Evolutionary conservation across 1,140 invertebrate species (phyloP).

Genomic region (Hyphantria cunea): DNA sequence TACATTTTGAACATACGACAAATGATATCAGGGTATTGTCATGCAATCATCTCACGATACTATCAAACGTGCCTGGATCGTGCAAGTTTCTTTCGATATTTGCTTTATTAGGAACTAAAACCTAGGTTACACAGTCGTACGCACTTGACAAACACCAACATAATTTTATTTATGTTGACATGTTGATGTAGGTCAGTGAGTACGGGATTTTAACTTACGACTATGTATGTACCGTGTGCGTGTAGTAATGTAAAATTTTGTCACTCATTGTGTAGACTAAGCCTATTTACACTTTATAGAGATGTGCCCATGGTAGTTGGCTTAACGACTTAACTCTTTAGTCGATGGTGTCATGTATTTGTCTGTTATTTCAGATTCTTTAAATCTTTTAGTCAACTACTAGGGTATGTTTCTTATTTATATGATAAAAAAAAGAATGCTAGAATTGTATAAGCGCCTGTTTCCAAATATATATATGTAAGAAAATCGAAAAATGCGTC

Average conservation of each 20-base stretch:
- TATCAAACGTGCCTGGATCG: constrained; percentile 16
- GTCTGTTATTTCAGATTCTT: not conserved
- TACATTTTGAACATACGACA: constrained; percentile 23
- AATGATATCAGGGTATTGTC: constrained; percentile 35
- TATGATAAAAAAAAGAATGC: constrained; percentile 24
- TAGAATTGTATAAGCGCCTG: constrained; percentile 4
- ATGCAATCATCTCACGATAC: constrained; percentile 29
- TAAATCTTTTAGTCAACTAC: constrained; percentile 1
- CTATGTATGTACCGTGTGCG: constrained; percentile 23
- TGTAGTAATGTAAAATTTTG: constrained; percentile 29
- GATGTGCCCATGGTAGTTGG: not conserved
- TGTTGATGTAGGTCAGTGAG: constrained; percentile 3
- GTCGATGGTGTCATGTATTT: not conserved
- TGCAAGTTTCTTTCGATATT: constrained; percentile 8
- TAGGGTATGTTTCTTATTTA: not conserved
- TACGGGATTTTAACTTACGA: constrained; percentile 7
- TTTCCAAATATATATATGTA: too few relatives aligned
- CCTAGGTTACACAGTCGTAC: constrained; percentile 6
- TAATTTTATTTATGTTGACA: constrained; percentile 5
- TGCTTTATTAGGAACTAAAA: constrained; percentile 18
- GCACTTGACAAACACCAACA: not conserved
- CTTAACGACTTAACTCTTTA: not conserved
- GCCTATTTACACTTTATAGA: constrained; percentile 14
- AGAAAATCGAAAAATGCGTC: not conserved
- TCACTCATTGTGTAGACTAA: constrained; percentile 27